Evolutionary conservation across 2,113 vertebrate species (phyloP).

Genomic region (Spermophilus dauricus): DNA sequence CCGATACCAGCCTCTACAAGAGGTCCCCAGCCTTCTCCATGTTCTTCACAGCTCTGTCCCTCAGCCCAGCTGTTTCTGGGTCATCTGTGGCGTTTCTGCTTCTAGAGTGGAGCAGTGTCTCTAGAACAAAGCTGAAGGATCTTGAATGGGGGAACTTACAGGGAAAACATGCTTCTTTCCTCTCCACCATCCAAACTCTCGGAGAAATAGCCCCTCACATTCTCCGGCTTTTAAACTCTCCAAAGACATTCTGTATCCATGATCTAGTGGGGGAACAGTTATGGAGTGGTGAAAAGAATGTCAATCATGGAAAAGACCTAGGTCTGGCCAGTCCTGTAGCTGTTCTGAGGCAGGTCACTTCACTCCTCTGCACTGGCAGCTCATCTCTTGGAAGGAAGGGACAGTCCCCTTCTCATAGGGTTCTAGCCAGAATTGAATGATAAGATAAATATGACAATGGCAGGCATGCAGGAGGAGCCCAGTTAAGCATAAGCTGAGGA

Average conservation of each 20-base stretch:
- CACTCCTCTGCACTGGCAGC: background rate
- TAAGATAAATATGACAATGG: background rate
- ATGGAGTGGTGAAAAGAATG: rapidly evolving
- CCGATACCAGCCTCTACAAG: background rate
- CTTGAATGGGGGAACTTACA: background rate
- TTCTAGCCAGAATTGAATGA: background rate
- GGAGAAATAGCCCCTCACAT: background rate
- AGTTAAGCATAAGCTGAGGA: background rate
- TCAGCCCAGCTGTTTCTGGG: background rate
- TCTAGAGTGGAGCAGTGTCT: background rate
- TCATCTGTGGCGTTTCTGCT: background rate
- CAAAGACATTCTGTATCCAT: background rate
- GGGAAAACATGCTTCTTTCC: background rate
- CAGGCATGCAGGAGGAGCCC: background rate
- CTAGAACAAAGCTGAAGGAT: background rate
- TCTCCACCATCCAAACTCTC: background rate
- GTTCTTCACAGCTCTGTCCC: background rate
- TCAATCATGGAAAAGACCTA: no score
- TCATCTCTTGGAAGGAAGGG: background rate
- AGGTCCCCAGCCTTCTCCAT: background rate
- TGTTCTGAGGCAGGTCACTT: background rate
- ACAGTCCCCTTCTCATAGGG: background rate
- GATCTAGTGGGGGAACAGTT: background rate
- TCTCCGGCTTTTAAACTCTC: background rate
- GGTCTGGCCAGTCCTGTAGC: background rate